Base-by-base conservation (phyloP, 2,113 vertebrate species). In the Jacana jacana region DNA sequence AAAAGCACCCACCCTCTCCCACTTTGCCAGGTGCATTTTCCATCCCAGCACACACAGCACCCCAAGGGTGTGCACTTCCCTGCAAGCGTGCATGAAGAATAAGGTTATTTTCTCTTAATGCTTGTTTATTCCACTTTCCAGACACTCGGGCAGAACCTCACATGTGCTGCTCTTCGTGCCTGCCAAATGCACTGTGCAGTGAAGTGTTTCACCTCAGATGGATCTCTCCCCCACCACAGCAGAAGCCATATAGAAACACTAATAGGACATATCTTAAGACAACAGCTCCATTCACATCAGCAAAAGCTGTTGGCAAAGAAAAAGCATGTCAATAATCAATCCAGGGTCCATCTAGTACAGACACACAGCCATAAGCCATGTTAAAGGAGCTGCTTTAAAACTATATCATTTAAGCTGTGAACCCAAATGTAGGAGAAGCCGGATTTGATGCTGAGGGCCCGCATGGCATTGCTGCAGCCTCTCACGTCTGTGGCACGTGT, bases 401-500 rank as follows among this genome's bases (percentile, higher is more conserved):
- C 30, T 0, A 6, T 24, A 4, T 20, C 19, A 16, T 72, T 86
- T 64, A 60, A 84, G 13, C n/a, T 77, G 63, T 42, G 19, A 37
- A 66, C 25, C 49, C 14, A 25, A 54, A 1, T 2, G 14, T 18
- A 28, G 71, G 51, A 85, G 28, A 64, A 85, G 46, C 18, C 15
- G 16, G 37, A 2, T 60, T 46, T 51, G 40, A 27, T 18, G 33
- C 49, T 17, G 46, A 31, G 63, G n/a, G 42, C 24, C 27, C 27
- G 6, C 2, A 3, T 2, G 2, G 0, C 0, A 44, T 20, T 20
- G 30, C 60, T 61, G 57, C 52, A 44, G 75, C 42, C 81, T 35
- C 46, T 54, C 60, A 5, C 0, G 0, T 19, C 52, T 42, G 37
- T 2, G 7, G 57, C 51, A n/a, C 0, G 0, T 0, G 1, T 2